Conservation (phyloP, 2,797 vertebrate genomes). For the Trematomus bernacchii region DNA sequence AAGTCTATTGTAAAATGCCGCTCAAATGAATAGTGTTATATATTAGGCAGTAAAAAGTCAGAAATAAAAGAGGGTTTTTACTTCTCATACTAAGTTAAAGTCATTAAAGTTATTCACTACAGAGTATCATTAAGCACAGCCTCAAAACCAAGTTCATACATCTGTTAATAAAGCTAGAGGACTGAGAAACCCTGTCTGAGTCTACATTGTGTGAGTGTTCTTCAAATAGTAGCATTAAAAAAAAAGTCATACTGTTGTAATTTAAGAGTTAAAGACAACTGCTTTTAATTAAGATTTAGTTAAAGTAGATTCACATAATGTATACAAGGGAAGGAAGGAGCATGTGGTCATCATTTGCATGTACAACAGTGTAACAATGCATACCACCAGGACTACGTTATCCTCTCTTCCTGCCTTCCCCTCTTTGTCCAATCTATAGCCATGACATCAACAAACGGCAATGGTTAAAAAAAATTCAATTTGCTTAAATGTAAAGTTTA, state of each 20-base stretch:
- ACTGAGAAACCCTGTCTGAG: neutral
- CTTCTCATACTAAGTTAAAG: constrained; percentile 20
- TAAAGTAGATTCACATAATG: constrained; percentile 33
- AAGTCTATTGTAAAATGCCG: constrained; percentile 12
- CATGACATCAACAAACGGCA: constrained; percentile 35
- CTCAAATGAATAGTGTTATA: constrained; percentile 30
- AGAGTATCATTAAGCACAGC: neutral
- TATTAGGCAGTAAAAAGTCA: constrained; percentile 4
- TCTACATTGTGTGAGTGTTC: neutral
- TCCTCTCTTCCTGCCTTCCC: neutral
- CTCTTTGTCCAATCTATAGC: neutral
- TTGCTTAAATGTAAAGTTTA: neutral
- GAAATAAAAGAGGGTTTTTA: constrained; percentile 9
- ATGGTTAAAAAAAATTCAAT: too few relatives aligned
- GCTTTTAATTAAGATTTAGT: constrained; percentile 32
- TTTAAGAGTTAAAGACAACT: constrained; percentile 28
- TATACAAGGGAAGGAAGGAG: constrained; percentile 43
- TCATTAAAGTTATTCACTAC: neutral
- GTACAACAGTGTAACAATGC: constrained; percentile 34
- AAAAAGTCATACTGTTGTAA: constrained; percentile 1
- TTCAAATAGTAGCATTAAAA: neutral
- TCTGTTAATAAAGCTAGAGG: neutral
- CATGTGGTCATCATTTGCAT: constrained; percentile 60
- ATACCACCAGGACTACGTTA: constrained; percentile 47
- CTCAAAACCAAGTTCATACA: neutral